These are phyloP conservation scores for Vidua chalybeata DNA, from an alignment of 2,113 vertebrate genomes.

Conservation along the genomic window DNA sequence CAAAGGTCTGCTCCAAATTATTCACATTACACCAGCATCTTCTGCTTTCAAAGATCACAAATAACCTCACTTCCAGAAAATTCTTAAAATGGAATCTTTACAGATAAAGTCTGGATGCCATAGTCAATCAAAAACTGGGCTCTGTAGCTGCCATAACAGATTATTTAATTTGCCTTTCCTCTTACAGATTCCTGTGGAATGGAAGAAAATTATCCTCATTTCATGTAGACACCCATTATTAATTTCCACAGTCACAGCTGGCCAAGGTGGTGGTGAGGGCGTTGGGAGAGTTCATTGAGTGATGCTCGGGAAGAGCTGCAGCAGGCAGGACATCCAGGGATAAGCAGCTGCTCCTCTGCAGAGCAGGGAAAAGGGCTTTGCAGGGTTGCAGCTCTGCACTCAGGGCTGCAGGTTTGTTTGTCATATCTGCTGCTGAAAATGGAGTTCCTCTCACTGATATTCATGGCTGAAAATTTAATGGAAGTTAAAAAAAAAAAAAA, in stretches of 20 bases:
- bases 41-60: background rate
- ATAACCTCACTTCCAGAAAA: background rate
- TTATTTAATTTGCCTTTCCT: background rate
- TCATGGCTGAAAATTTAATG: background rate
- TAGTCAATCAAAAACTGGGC: background rate
- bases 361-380: background rate
- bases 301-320: background rate
- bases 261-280: background rate
- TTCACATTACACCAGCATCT: background rate
- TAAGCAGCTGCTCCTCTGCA: background rate
- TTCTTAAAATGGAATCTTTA: background rate
- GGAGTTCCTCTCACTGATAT: background rate
- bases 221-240: background rate
- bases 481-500: background rate
- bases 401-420: background rate
- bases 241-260: background rate
- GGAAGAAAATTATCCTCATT: background rate
- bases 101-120: background rate
- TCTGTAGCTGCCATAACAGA: fast-evolving
- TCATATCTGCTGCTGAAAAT: background rate
- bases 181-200: background rate
- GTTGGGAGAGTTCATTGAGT: background rate
- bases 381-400: background rate
- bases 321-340: background rate
- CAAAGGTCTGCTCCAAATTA: background rate